Evolutionary conservation across 2,113 vertebrate species (phyloP).

Genomic region (Muntiacus muntjak): DNA sequence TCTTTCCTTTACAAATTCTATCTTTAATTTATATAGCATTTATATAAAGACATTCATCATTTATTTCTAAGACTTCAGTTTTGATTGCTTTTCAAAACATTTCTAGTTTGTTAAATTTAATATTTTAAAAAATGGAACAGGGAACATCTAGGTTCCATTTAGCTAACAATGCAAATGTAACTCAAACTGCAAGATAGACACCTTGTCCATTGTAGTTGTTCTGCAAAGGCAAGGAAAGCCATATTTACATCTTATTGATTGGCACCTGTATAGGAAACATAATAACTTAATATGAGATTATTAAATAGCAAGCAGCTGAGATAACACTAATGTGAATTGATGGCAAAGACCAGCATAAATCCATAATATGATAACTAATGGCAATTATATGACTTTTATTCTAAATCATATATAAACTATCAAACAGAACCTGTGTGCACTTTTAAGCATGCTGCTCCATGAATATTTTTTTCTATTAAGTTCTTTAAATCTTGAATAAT

Average conservation of each 20-base stretch:
- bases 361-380: neutral
- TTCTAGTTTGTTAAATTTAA: conserved; percentile 13
- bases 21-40: neutral
- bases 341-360: neutral
- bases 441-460: conserved; percentile 7
- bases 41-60: neutral
- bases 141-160: neutral
- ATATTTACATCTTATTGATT: neutral
- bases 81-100: neutral
- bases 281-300: conserved; percentile 23
- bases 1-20: conserved; percentile 1
- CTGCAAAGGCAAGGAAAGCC: neutral
- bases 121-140: neutral
- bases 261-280: conserved; percentile 10
- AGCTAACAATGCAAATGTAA: neutral
- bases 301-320: conserved; percentile 1
- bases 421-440: neutral
- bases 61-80: conserved; percentile 21
- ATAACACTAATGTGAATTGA: neutral
- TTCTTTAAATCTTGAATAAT: conserved; percentile 27
- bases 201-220: neutral
- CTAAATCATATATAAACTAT: neutral
- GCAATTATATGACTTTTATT: neutral
- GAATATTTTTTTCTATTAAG: conserved; percentile 15
- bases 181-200: neutral